Conservation (phyloP, 2,113 vertebrate genomes). For the Tonatia bakeri region DNA sequence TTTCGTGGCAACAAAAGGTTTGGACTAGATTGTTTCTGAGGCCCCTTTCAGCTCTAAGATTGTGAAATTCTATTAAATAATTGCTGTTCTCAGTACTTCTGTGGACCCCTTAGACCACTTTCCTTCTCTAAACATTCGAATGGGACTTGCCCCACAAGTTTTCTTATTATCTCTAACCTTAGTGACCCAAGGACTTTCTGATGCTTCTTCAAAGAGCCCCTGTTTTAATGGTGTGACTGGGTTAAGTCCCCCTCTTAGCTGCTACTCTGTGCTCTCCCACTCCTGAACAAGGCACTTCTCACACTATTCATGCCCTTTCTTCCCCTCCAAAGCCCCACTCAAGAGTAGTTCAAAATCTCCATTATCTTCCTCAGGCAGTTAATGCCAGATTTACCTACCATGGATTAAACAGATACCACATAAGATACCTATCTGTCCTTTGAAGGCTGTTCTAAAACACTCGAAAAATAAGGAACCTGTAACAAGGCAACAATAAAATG, state of each 20-base stretch:
- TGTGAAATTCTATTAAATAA: neutral
- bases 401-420: neutral
- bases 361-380: neutral
- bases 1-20: constrained; percentile 26
- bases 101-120: neutral
- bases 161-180: constrained; percentile 21
- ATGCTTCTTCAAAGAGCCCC: neutral
- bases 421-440: neutral
- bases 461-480: neutral
- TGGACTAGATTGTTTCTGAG: neutral
- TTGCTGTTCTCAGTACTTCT: neutral
- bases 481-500: neutral
- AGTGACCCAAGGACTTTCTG: neutral
- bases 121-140: neutral
- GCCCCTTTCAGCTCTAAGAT: neutral
- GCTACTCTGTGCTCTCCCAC: neutral
- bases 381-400: neutral
- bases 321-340: neutral
- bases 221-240: neutral
- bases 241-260: neutral
- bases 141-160: constrained; percentile 1
- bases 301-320: neutral
- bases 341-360: neutral
- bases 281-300: neutral
- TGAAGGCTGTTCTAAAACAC: neutral